Evolutionary conservation across 2,888 invertebrate species (phyloP).

Genomic region (Perizoma flavofasciatum): DNA sequence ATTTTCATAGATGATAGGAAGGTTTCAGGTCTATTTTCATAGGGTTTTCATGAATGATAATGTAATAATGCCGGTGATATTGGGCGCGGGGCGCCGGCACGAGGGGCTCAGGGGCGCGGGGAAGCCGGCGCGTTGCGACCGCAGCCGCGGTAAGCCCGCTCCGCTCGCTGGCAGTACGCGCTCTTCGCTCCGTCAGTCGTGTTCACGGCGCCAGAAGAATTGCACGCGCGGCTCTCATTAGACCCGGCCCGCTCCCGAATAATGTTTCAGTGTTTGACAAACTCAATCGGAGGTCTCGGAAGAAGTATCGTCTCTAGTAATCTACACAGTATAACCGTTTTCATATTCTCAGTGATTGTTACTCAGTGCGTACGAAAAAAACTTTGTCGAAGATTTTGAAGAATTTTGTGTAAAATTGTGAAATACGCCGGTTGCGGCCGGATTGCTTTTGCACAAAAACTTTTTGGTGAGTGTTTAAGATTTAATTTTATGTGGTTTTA

Average conservation of each 20-base stretch:
- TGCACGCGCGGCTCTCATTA: conserved; percentile 79
- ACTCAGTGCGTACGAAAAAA: conserved; percentile 84
- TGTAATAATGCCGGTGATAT: conserved; percentile 46
- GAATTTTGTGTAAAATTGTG: conserved; percentile 83
- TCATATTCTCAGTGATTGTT: conserved; percentile 84
- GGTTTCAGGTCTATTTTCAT: conserved; percentile 46
- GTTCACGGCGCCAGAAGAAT: conserved; percentile 77
- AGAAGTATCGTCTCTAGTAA: conserved; percentile 80
- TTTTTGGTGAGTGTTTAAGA: conserved; percentile 72
- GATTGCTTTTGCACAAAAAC: conserved; percentile 79
- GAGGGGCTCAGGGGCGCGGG: conserved; percentile 34
- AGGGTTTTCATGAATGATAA: conserved; percentile 74
- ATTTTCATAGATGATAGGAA: conserved; percentile 17
- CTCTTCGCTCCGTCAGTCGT: conserved; percentile 66
- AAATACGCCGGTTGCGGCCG: conserved; percentile 78
- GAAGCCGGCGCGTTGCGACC: conserved; percentile 51
- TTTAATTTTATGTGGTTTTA: conserved; percentile 34
- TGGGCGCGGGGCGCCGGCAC: conserved; percentile 35
- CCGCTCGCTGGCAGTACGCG: conserved; percentile 51
- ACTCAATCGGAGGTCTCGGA: conserved; percentile 82
- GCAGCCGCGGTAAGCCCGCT: conserved; percentile 50
- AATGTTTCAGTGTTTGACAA: conserved; percentile 84
- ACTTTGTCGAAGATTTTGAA: conserved; percentile 84
- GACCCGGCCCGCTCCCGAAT: conserved; percentile 82
- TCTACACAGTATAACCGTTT: conserved; percentile 81